These are phyloP conservation scores for Chelonoidis abingdonii DNA, from an alignment of 2,113 vertebrate genomes.

Conservation along the genomic window DNA sequence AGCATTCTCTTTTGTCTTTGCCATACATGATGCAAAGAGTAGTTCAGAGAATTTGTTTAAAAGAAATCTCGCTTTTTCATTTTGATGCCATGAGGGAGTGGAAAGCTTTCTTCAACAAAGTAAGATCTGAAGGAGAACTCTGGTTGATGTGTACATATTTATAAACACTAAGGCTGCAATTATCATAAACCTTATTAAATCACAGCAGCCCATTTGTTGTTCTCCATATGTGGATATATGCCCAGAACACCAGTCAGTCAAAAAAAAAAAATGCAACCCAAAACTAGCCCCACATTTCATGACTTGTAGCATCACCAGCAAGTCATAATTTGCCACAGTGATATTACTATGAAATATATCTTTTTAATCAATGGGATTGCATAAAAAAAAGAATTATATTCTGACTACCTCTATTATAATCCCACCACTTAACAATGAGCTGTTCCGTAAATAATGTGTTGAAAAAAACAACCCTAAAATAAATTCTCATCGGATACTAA, in stretches of 20 bases:
- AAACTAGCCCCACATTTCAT: conserved; percentile 35
- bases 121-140: conserved; percentile 19
- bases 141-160: conserved; percentile 35
- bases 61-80: conserved; percentile 22
- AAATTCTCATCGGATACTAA: conserved; percentile 14
- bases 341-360: conserved; percentile 37
- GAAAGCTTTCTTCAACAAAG: conserved; percentile 44
- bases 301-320: conserved; percentile 44
- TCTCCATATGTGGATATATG: not conserved
- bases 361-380: conserved; percentile 54
- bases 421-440: not conserved
- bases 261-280: not conserved
- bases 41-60: conserved; percentile 41
- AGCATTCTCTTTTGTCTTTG: conserved; percentile 54
- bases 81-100: conserved; percentile 24
- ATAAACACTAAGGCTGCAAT: conserved; percentile 16
- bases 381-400: conserved; percentile 18
- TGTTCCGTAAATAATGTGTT: not conserved
- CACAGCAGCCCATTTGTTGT: conserved; percentile 4
- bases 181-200: conserved; percentile 50
- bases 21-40: conserved; percentile 17
- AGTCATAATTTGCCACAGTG: conserved; percentile 39
- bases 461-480: not conserved
- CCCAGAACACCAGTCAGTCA: not conserved
- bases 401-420: conserved; percentile 17